Conservation (phyloP, 1,140 invertebrate species). For the Saxidomus purpurata region DNA sequence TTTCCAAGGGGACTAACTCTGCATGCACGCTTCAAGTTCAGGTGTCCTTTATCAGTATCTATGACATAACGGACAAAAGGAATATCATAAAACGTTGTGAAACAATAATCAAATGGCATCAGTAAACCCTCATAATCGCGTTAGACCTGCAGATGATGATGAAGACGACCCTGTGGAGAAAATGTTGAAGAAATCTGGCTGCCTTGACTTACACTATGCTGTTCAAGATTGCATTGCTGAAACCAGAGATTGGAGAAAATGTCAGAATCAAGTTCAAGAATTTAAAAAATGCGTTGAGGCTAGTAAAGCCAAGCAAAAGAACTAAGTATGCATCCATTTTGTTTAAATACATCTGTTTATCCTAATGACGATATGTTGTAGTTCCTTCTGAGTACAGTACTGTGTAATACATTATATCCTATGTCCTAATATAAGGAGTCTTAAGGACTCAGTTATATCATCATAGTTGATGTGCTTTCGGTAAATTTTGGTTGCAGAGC, state of each 20-base stretch:
- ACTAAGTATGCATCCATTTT: constrained; percentile 12
- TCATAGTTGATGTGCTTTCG: no score
- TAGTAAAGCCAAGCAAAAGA: not conserved
- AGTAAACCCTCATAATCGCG: constrained; percentile 65
- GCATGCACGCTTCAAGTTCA: not conserved
- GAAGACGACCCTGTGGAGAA: constrained; percentile 92
- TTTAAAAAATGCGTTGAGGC: constrained; percentile 92
- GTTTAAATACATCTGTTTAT: no score
- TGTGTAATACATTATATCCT: no score
- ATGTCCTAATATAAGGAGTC: no score
- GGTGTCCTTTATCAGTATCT: not conserved
- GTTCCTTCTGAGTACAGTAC: no score
- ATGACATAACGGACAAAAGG: not conserved
- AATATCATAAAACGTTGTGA: not conserved
- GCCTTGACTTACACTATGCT: constrained; percentile 94
- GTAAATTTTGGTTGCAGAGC: no score
- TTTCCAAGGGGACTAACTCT: not conserved
- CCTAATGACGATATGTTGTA: no score
- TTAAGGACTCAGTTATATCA: no score
- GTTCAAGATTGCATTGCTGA: constrained; percentile 95
- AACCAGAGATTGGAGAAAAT: constrained; percentile 95
- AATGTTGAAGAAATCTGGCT: constrained; percentile 95
- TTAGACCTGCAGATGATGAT: constrained; percentile 67
- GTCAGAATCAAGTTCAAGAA: constrained; percentile 92
- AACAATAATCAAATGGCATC: constrained; percentile 8